Conservation (phyloP, 2,113 vertebrate genomes). For the Tonatia bakeri region DNA sequence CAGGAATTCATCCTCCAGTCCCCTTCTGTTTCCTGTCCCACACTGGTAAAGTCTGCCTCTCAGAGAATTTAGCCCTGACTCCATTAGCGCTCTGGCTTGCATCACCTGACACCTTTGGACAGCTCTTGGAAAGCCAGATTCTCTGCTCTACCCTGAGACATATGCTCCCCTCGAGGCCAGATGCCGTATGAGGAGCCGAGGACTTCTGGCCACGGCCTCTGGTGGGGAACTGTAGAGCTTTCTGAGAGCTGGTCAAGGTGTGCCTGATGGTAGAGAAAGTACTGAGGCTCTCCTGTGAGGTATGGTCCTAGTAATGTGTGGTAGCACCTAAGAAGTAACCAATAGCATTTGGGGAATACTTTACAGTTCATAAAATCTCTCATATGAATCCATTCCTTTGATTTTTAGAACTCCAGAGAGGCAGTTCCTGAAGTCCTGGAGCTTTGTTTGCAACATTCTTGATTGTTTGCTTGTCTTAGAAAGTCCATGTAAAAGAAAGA, state of each 20-base stretch:
- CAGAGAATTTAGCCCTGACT: background rate
- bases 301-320: accelerated
- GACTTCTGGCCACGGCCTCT: background rate
- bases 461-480: background rate
- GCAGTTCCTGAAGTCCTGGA: background rate
- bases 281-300: background rate
- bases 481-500: background rate
- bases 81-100: background rate
- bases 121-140: background rate
- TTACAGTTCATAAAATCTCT: background rate
- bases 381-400: background rate
- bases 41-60: background rate
- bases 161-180: background rate
- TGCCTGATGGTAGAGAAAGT: background rate
- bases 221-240: background rate
- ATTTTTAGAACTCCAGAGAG: background rate
- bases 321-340: background rate
- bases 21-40: background rate
- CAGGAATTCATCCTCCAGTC: accelerated
- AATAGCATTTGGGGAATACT: background rate
- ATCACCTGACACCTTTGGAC: background rate
- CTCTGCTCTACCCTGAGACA: background rate
- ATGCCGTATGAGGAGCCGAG: background rate
- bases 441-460: background rate
- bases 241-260: background rate